phyloP scores from a whole-genome alignment of 2,797 vertebrate genomes.

The Okamejei kenojei region DNA sequence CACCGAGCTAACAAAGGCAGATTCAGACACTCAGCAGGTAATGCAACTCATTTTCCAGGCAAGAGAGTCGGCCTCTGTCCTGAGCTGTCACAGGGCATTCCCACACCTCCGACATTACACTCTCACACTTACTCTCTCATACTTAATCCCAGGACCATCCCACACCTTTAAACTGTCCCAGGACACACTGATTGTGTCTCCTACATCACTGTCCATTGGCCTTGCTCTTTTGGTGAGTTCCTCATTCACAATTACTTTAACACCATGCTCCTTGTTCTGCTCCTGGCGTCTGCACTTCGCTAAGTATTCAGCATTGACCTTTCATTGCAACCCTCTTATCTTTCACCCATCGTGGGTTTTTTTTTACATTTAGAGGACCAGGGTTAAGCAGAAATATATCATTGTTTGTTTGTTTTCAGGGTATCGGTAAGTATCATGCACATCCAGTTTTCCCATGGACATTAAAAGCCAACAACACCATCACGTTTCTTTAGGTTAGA shows the following conservation, averaged over 20 bases:
- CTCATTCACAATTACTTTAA: not conserved
- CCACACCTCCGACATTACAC: conserved; percentile 51
- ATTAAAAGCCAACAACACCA: not conserved
- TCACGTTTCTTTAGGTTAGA: not conserved
- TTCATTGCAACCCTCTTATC: not conserved
- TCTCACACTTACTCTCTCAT: conserved; percentile 21
- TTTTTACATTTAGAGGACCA: not conserved
- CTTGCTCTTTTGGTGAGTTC: not conserved
- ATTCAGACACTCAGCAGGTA: conserved; percentile 99
- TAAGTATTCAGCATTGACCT: not conserved
- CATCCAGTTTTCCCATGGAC: not conserved
- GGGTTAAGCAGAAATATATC: not conserved
- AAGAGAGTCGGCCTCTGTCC: conserved; percentile 30
- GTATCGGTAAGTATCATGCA: not conserved
- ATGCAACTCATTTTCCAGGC: conserved; percentile 53
- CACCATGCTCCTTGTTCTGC: not conserved
- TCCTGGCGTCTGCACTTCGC: not conserved
- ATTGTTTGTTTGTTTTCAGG: not conserved
- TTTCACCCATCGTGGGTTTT: not conserved
- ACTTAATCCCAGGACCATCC: not conserved
- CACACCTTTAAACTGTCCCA: not conserved
- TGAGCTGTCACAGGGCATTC: conserved; percentile 59
- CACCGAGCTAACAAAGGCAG: conserved; percentile 91
- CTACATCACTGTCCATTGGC: not conserved
- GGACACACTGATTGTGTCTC: not conserved